phyloP scores from a whole-genome alignment of 2,113 vertebrate genomes.

The Morone saxatilis region DNA sequence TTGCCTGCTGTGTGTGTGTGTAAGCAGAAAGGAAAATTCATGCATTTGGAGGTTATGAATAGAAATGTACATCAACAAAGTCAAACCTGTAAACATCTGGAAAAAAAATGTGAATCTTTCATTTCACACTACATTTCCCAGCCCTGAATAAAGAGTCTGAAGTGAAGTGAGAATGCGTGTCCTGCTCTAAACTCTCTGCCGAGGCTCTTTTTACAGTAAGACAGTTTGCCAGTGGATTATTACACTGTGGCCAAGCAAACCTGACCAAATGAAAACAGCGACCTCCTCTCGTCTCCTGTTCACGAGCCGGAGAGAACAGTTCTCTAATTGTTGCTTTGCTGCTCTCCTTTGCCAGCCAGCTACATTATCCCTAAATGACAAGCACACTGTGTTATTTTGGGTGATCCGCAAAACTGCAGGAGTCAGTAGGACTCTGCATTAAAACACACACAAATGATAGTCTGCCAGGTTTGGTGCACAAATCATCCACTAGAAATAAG shows the following conservation, averaged over 20 bases:
- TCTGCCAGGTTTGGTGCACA: slow-evolving; percentile 72
- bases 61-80: slow-evolving; percentile 48
- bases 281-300: slow-evolving; percentile 60
- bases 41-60: slow-evolving; percentile 39
- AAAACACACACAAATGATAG: slow-evolving; percentile 78
- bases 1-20: slow-evolving; percentile 21
- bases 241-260: slow-evolving; percentile 56
- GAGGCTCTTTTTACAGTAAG: slow-evolving; percentile 35
- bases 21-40: slow-evolving; percentile 1
- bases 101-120: slow-evolving; percentile 22
- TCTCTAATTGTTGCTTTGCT: slow-evolving; percentile 78
- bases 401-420: slow-evolving; percentile 76
- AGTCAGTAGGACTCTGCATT: slow-evolving; percentile 76
- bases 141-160: slow-evolving; percentile 24
- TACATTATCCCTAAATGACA: slow-evolving; percentile 82
- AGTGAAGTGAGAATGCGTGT: slow-evolving; percentile 38
- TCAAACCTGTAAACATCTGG: slow-evolving; percentile 33
- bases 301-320: slow-evolving; percentile 60
- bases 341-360: slow-evolving; percentile 66
- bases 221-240: slow-evolving; percentile 63
- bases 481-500: slow-evolving; percentile 73
- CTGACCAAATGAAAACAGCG: slow-evolving; percentile 70
- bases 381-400: slow-evolving; percentile 82
- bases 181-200: slow-evolving; percentile 63
- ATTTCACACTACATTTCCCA: slow-evolving; percentile 46